Percentiles rank a stretch among this genome's conserved stretches.
phyloP scores from a whole-genome alignment of 2,113 vertebrate species.

The Paradisaea rubra region DNA sequence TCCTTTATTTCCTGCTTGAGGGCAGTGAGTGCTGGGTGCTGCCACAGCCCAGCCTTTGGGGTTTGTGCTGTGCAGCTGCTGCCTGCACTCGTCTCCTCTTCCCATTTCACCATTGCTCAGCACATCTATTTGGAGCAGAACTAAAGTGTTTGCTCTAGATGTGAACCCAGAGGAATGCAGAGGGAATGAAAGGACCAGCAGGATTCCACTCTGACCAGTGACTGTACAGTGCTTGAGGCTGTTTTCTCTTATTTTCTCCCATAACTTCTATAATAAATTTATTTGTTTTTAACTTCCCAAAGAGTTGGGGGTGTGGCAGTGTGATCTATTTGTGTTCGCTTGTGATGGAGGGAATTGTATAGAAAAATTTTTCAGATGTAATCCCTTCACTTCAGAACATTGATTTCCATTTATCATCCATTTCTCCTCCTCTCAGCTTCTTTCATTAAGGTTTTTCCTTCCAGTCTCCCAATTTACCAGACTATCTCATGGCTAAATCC shows the following conservation, averaged over 20 bases:
- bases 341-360: not conserved
- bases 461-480: not conserved
- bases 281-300: not conserved
- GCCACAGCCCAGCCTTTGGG: not conserved
- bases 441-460: not conserved
- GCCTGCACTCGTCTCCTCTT: not conserved
- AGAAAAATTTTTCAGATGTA: not conserved
- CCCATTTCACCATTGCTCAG: not conserved
- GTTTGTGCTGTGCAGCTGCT: not conserved
- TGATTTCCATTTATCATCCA: not conserved
- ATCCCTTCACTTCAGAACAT: not conserved
- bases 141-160: not conserved
- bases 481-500: not conserved
- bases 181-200: not conserved
- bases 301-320: not conserved
- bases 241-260: not conserved
- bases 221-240: not conserved
- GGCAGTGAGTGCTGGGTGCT: not conserved
- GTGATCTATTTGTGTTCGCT: not conserved
- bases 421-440: not conserved
- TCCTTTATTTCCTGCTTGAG: not conserved
- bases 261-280: not conserved
- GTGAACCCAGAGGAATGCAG: not conserved
- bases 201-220: not conserved
- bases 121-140: constrained; percentile 34